Base-by-base conservation (phyloP, 37 sponge, comb jelly and placozoan species). In the Lycopodina hypogea region DNA sequence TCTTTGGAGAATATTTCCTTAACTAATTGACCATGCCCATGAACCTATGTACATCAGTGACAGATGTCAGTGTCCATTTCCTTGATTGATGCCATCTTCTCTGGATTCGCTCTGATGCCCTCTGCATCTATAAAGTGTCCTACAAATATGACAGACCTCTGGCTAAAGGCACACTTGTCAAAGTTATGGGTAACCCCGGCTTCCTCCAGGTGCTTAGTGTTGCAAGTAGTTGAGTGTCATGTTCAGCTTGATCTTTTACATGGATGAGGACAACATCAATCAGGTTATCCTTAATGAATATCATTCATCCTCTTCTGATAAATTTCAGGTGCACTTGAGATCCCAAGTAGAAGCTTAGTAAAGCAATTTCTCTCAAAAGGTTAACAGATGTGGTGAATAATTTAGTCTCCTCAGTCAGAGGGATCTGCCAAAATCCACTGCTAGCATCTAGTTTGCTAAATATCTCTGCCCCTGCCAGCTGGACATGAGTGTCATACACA, bases 351-450 rank as follows among this genome's bases (percentile, higher is more conserved):
- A 14, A 85, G 73, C 34, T 79, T 78, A 50, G 71, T 79, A 36
- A 85, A 85, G 30, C 74, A 66, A 81, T 55, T 78, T 14, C 80
- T 23, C 19, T 80, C 79, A 53, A 73, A 65, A 28, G 74, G 22
- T 79, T 85, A 26, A 85, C 42, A 40, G 78, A 85, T 8, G 86
- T 85, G 1, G 86, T 85, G 41, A 85, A 67, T 14, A 65, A 38
- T 3, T 55, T 37, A 34, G 78, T 52, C 21, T 69, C 40, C 40
- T 70, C 19, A n/a, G 73, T 29, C 24, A 85, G 41, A 18, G 79
- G 80, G 42, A 85, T 72, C 61, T 85, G 86, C 86, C 86, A 85
- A 63, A 85, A 85, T 28, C 79, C 80, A 62, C 74, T 66, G 33
- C 74, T 80, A 23, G 87, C 62, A 36, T 86, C 86, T 0, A 86